Conservation (phyloP, 2,888 invertebrate species). For the Corbicula japonica region DNA sequence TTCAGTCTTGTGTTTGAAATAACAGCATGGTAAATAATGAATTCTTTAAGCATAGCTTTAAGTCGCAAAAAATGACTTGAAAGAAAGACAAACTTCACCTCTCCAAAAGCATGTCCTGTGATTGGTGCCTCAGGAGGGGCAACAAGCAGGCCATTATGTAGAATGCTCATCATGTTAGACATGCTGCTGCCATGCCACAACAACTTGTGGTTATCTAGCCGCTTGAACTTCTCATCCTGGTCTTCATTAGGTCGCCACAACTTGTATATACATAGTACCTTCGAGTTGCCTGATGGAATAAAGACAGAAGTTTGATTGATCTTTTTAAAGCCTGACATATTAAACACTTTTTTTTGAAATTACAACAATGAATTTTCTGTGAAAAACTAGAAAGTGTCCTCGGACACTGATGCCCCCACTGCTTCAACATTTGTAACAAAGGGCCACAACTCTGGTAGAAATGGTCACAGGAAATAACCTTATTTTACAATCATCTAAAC, state of each 20-base stretch:
- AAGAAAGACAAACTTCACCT: constrained; percentile 76
- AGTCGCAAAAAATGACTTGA: not conserved
- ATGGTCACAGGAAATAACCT: too few relatives aligned
- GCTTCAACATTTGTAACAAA: too few relatives aligned
- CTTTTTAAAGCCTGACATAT: not conserved
- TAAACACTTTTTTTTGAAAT: not conserved
- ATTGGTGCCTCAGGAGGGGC: constrained; percentile 86
- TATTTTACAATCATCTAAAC: too few relatives aligned
- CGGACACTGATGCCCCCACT: too few relatives aligned
- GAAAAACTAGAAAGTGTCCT: too few relatives aligned
- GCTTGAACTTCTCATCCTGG: constrained; percentile 70
- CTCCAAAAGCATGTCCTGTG: constrained; percentile 87
- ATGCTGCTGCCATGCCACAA: constrained; percentile 88
- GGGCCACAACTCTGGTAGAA: too few relatives aligned
- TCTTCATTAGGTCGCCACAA: constrained; percentile 81
- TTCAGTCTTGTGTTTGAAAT: too few relatives aligned
- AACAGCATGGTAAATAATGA: not conserved
- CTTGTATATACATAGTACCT: constrained; percentile 83
- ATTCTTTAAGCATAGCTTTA: not conserved
- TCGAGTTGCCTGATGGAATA: constrained; percentile 30
- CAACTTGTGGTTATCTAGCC: constrained; percentile 81
- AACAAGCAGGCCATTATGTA: constrained; percentile 87
- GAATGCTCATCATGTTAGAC: constrained; percentile 87
- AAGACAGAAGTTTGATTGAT: too few relatives aligned
- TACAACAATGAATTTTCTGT: too few relatives aligned